Percentiles rank a stretch among this genome's conserved stretches.
Conservation (phyloP, 2,888 invertebrate genomes). For the Acronicta alni region DNA sequence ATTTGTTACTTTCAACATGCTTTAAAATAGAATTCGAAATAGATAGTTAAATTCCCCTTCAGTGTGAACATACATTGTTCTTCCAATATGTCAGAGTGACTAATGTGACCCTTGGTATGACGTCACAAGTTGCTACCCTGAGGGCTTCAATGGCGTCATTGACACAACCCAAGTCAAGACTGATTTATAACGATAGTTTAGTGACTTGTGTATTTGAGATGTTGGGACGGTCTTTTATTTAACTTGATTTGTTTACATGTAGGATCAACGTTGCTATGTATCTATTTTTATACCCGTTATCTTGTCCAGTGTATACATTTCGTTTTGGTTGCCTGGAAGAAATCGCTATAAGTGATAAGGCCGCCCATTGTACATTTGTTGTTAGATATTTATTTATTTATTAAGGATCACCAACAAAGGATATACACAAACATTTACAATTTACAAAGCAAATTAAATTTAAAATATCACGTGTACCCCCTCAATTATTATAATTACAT, state of each 20-base stretch:
- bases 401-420: too few relatives aligned
- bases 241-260: not conserved
- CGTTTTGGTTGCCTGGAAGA: too few relatives aligned
- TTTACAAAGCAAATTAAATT: too few relatives aligned
- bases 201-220: not conserved
- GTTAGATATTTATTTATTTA: too few relatives aligned
- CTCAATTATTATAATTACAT: too few relatives aligned
- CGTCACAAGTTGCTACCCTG: slow-evolving; percentile 3
- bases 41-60: not conserved
- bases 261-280: not conserved
- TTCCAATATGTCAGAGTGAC: slow-evolving; percentile 1
- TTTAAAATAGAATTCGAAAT: not conserved
- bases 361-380: too few relatives aligned
- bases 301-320: too few relatives aligned
- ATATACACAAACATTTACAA: too few relatives aligned
- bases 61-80: not conserved
- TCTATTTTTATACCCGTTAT: too few relatives aligned
- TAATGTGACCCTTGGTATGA: not conserved
- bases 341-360: too few relatives aligned
- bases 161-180: not conserved
- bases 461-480: too few relatives aligned
- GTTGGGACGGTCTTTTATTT: not conserved
- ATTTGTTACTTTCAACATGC: not conserved
- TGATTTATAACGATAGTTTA: not conserved
- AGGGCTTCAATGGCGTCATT: slow-evolving; percentile 3